Evolutionary conservation across 2,797 vertebrate genomes (phyloP).

Genomic region (Margarornis squamiger): DNA sequence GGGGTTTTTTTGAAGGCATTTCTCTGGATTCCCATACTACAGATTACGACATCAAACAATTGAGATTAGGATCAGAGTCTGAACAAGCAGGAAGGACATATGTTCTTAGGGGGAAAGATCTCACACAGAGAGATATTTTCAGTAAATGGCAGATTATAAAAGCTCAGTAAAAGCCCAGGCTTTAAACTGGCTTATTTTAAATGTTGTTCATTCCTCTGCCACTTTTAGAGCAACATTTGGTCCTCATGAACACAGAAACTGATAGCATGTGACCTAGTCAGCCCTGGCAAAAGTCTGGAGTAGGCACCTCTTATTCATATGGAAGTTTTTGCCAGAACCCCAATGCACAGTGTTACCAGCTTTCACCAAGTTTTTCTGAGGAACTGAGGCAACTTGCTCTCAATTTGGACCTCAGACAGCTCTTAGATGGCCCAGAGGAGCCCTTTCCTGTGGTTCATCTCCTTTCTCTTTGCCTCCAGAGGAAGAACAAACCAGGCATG

Average conservation of each 20-base stretch:
- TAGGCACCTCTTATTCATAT: not conserved
- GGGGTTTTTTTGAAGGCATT: not conserved
- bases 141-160: constrained; percentile 44
- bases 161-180: constrained; percentile 5
- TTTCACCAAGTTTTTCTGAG: not conserved
- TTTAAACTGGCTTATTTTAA: constrained; percentile 28
- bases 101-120: constrained; percentile 49
- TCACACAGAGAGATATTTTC: constrained; percentile 39
- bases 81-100: constrained; percentile 54
- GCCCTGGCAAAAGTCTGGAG: not conserved
- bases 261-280: not conserved
- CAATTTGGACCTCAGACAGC: not conserved
- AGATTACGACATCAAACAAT: constrained; percentile 62
- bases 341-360: not conserved
- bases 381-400: not conserved
- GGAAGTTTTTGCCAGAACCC: not conserved
- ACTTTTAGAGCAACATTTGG: constrained; percentile 22
- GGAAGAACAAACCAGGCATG: not conserved
- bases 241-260: not conserved
- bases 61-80: constrained; percentile 55
- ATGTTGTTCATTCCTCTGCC: not conserved
- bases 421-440: not conserved
- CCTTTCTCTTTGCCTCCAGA: not conserved
- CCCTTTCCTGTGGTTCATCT: not conserved
- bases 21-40: constrained; percentile 37